phyloP scores from a whole-genome alignment of 1,140 invertebrate species.

The Drosophila dunni region DNA sequence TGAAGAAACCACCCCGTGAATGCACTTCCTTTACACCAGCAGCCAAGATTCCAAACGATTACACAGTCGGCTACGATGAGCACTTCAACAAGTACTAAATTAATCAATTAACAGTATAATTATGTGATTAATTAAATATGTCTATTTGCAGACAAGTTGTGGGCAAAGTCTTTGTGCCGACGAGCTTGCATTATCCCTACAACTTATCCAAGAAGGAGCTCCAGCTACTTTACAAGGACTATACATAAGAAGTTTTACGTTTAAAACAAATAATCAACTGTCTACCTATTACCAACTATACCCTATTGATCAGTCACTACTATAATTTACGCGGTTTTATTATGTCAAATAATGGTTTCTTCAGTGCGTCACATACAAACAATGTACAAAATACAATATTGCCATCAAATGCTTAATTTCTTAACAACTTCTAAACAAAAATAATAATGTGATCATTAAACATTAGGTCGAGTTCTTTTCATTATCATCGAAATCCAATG shows the following conservation, averaged over 20 bases:
- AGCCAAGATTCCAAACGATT: conserved; percentile 62
- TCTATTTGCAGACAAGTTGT: conserved; percentile 52
- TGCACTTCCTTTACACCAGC: conserved; percentile 50
- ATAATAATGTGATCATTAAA: background rate
- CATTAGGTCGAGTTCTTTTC: conserved; percentile 62
- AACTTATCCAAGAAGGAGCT: conserved; percentile 77
- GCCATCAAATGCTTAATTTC: conserved; percentile 10
- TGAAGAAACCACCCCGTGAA: conserved; percentile 54
- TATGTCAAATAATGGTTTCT: conserved; percentile 9
- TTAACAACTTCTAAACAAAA: conserved; percentile 4
- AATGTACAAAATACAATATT: conserved; percentile 17
- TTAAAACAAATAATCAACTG: no score
- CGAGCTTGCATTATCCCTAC: conserved; percentile 76
- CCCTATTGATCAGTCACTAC: background rate
- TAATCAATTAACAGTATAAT: background rate
- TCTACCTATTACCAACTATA: background rate
- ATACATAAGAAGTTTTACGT: no score
- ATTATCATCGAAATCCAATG: conserved; percentile 90
- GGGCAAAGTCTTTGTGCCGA: conserved; percentile 74
- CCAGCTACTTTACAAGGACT: background rate
- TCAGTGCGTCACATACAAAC: conserved; percentile 12
- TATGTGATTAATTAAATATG: background rate
- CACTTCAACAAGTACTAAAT: conserved; percentile 61
- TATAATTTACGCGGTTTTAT: conserved; percentile 10
- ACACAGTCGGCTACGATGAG: conserved; percentile 75